phyloP scores from a whole-genome alignment of 2,888 invertebrate genomes.

The Empis stercorea region DNA sequence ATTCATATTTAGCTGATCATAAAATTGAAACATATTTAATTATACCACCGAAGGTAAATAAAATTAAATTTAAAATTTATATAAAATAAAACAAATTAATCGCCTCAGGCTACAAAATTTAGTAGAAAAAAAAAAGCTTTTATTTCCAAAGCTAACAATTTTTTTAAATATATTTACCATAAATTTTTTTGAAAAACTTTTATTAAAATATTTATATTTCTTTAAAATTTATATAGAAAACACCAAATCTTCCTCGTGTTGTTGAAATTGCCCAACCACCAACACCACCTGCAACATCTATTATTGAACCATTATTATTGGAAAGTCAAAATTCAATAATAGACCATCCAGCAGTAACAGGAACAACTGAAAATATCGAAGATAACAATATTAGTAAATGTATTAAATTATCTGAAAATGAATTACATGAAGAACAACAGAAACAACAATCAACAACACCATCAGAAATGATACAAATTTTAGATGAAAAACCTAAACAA shows the following conservation, averaged over 20 bases:
- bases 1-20: conserved; percentile 74
- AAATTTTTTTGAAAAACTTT: too few species aligned
- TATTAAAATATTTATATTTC: neutral
- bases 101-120: neutral
- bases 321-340: conserved; percentile 7
- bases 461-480: conserved; percentile 3
- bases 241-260: conserved; percentile 12
- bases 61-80: too few species aligned
- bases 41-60: conserved; percentile 64
- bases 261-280: conserved; percentile 13
- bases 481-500: conserved; percentile 12
- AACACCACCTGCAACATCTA: neutral
- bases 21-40: conserved; percentile 82
- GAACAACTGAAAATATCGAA: neutral
- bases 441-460: conserved; percentile 9
- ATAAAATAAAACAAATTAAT: neutral
- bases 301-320: neutral
- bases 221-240: conserved; percentile 6
- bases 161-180: too few species aligned
- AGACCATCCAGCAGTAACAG: conserved; percentile 3
- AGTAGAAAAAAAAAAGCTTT: neutral
- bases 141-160: neutral
- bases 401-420: neutral
- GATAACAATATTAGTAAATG: neutral
- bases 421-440: conserved; percentile 10